Conservation (phyloP, 2,113 vertebrate genomes). For the Sinosuthora webbiana region DNA sequence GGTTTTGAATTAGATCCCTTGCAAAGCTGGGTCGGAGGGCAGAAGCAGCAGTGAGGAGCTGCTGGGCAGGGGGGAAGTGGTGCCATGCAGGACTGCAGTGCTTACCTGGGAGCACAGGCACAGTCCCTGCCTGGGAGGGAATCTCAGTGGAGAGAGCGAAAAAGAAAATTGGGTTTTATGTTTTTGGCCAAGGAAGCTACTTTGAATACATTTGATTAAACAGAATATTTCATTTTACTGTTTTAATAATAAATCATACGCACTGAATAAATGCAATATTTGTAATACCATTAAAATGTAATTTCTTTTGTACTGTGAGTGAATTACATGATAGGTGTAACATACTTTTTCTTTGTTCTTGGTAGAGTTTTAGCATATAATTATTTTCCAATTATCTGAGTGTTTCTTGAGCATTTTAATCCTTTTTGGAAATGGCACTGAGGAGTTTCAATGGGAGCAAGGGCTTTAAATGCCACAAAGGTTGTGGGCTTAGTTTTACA, state of each 20-base stretch:
- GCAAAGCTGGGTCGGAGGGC: accelerated
- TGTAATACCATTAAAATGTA: slow-evolving; percentile 61
- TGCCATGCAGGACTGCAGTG: accelerated
- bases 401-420: background rate
- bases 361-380: background rate
- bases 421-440: background rate
- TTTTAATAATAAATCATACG: slow-evolving; percentile 66
- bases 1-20: too few species aligned
- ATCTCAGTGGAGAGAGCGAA: background rate
- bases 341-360: slow-evolving; percentile 14
- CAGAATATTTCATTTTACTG: slow-evolving; percentile 59
- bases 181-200: background rate
- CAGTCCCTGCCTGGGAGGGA: background rate
- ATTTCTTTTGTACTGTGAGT: slow-evolving; percentile 57
- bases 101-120: background rate
- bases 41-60: background rate
- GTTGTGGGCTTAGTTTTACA: background rate
- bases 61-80: background rate
- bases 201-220: slow-evolving; percentile 50
- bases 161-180: background rate
- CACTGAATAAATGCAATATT: slow-evolving; percentile 59
- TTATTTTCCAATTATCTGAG: slow-evolving; percentile 43
- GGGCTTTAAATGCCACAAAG: background rate
- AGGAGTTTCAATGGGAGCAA: background rate
- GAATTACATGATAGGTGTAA: slow-evolving; percentile 44